Evolutionary conservation across 2,113 vertebrate genomes (phyloP).

Genomic region (Dipodomys merriami): DNA sequence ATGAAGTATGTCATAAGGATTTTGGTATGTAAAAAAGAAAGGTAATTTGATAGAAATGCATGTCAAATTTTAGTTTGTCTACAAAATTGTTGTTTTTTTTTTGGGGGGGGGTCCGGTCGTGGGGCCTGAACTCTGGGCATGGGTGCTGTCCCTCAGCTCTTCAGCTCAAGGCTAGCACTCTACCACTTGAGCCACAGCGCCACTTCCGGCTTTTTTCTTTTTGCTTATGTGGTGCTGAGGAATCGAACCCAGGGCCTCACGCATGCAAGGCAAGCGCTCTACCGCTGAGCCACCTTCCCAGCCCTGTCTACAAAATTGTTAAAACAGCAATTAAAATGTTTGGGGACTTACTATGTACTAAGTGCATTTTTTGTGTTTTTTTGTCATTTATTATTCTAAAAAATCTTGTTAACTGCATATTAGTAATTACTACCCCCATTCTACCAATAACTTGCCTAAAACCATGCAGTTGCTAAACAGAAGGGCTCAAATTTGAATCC

Average conservation of each 20-base stretch:
- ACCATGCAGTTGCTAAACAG: not conserved
- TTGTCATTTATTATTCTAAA: conserved; percentile 1
- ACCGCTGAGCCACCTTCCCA: too few relatives aligned
- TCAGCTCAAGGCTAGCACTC: too few relatives aligned
- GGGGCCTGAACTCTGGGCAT: too few relatives aligned
- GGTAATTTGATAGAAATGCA: conserved; percentile 28
- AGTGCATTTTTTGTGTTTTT: conserved; percentile 29
- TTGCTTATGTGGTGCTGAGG: too few relatives aligned
- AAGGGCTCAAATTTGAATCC: conserved; percentile 18
- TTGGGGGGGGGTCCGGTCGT: too few relatives aligned
- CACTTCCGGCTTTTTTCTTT: too few relatives aligned
- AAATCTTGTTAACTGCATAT: not conserved
- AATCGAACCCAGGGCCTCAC: too few relatives aligned
- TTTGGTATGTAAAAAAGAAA: conserved; percentile 6
- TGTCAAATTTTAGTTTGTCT: conserved; percentile 58
- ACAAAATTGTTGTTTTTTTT: too few relatives aligned
- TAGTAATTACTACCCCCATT: not conserved
- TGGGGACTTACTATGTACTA: not conserved
- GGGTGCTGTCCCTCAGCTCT: too few relatives aligned
- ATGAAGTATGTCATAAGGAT: conserved; percentile 18
- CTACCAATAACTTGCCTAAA: not conserved
- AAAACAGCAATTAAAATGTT: conserved; percentile 25
- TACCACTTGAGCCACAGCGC: too few relatives aligned
- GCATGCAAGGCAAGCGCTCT: too few relatives aligned
- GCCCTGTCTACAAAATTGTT: conserved; percentile 32